phyloP scores from a whole-genome alignment of 2,113 vertebrate species.

The Chlamydotis undulata region DNA sequence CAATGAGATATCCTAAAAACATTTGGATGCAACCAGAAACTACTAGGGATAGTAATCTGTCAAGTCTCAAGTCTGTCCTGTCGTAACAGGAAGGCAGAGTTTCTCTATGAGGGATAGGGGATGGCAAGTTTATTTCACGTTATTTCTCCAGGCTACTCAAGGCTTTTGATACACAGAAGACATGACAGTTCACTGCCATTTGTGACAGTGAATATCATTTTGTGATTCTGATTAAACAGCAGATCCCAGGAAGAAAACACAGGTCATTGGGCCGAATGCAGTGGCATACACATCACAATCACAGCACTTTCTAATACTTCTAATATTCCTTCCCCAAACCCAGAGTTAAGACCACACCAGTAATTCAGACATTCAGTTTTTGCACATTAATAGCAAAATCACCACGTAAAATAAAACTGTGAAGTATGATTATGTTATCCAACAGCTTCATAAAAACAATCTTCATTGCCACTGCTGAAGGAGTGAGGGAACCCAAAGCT shows the following conservation, averaged over 20 bases:
- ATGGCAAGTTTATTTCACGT: not conserved
- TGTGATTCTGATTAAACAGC: not conserved
- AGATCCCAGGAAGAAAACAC: not conserved
- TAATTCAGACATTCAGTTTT: not conserved
- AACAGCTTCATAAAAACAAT: not conserved
- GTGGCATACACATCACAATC: not conserved
- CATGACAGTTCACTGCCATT: not conserved
- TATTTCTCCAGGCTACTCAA: not conserved
- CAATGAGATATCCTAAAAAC: not conserved
- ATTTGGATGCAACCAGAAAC: not conserved
- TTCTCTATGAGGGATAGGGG: not conserved
- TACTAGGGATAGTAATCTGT: not conserved
- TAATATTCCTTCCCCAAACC: not conserved
- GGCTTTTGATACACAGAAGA: not conserved
- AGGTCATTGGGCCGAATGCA: not conserved
- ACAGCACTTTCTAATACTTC: not conserved
- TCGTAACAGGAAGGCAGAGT: not conserved
- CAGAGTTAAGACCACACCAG: not conserved
- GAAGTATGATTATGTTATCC: not conserved
- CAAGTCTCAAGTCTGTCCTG: not conserved
- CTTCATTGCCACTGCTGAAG: not conserved
- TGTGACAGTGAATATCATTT: not conserved
- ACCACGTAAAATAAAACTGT: not conserved
- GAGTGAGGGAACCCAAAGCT: not conserved
- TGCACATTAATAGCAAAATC: not conserved